Base-by-base conservation (phyloP, 2,113 vertebrate genomes). In the Coturnix japonica region DNA sequence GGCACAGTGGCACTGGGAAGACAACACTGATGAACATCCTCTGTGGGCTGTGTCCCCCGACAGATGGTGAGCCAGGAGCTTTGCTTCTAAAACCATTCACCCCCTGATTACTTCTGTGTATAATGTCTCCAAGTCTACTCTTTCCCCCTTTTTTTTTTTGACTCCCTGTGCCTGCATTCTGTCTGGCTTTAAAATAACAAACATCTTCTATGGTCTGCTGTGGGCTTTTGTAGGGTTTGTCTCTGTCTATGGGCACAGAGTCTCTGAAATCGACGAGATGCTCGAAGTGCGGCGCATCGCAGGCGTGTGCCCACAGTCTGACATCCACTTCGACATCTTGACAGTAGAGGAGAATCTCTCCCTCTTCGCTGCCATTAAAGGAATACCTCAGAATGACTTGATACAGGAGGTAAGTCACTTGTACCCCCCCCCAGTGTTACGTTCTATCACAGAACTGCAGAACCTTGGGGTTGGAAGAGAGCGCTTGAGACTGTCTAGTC, bases 11-110 rank as follows among this genome's bases (percentile, higher is more conserved):
- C 20, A 99, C 99, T 0, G 99, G 99, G 17, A 99, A 99, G 95
- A 99, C 99, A 15, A 99, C 99, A 1, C 95, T 99, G 79, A 99
- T 99, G 98, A 99, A 99, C 96, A 99, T 99, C 96, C 98, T 99
- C 31, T 99, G 99, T 5, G 99, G 99, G 41, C 98, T 99, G 26
- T 99, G 99, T 83, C 98, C 98, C 0, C 98, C 99, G 31, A 98
- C 98, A 0, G 97, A 97, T 2, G 99, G 98, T 99, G 90, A 97
- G 97, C 41, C 13, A 1, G 51, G 46, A 17, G 1, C 0, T 4
- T 5, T 19, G 26, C 23, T 26, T 3, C 14, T 1, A 30, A 3
- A 60, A 13, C 19, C 69, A 2, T 2, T 3, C 1, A 3, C 8
- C 47, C 13, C 6, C 0, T 2, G 30, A 1, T 2, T 31, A 0